These are phyloP conservation scores for Periparus ater DNA, from an alignment of 2,797 vertebrate genomes.

Conservation along the genomic window DNA sequence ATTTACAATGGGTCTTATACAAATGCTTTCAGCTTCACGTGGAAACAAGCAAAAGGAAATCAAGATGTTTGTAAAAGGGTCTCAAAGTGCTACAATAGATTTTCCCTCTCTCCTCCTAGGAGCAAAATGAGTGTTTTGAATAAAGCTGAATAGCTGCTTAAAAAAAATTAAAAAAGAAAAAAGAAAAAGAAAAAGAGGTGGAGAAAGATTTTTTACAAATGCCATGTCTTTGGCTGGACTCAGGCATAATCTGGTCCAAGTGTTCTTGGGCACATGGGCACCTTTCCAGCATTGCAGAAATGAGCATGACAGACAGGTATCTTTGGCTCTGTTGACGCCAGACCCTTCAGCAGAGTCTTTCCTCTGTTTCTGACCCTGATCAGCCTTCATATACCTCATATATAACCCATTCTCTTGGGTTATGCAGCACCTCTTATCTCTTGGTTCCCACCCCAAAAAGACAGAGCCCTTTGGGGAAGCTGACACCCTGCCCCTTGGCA, in stretches of 20 bases:
- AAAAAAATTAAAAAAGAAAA: neutral
- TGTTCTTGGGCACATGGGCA: neutral
- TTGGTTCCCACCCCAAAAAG: neutral
- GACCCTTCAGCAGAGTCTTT: neutral
- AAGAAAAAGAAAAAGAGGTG: neutral
- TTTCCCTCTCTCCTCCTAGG: neutral
- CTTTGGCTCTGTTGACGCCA: neutral
- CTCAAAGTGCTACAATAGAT: neutral
- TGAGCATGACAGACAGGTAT: neutral
- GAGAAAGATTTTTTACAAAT: neutral
- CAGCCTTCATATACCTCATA: neutral
- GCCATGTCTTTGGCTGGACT: neutral
- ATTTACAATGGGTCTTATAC: neutral
- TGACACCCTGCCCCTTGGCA: neutral
- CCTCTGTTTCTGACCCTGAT: neutral
- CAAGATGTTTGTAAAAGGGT: neutral
- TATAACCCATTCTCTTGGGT: neutral
- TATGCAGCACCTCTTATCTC: neutral
- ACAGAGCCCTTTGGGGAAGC: neutral
- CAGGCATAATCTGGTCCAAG: neutral
- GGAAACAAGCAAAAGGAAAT: neutral
- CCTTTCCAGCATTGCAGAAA: neutral
- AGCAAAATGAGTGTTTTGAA: slow-evolving; percentile 28
- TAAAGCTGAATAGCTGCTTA: neutral
- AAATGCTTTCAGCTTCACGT: neutral